Evolutionary conservation across 2,113 vertebrate species (phyloP).

Genomic region (Poicephalus meyeri): DNA sequence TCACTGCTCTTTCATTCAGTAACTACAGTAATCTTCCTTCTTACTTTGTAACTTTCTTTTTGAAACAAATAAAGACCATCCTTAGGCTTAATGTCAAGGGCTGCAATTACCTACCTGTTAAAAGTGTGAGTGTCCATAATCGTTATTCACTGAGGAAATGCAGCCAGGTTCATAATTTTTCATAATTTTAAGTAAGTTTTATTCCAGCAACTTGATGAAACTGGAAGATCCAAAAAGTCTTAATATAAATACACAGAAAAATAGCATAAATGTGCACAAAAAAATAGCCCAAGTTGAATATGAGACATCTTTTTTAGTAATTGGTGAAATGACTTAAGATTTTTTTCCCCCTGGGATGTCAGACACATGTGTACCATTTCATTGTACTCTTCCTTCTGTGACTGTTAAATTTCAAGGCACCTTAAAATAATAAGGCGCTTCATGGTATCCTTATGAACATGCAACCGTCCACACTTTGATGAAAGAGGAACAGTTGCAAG

Average conservation of each 20-base stretch:
- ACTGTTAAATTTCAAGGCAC: background rate
- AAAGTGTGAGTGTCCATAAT: accelerated
- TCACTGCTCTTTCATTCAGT: background rate
- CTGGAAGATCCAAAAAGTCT: background rate
- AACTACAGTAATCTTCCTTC: conserved; percentile 45
- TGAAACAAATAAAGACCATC: conserved; percentile 68
- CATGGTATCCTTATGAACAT: background rate
- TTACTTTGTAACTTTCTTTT: conserved; percentile 65
- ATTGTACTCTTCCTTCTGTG: background rate
- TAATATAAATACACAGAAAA: too few relatives aligned
- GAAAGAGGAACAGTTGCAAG: background rate
- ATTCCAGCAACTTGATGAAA: background rate
- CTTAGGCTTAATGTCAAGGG: conserved; percentile 39
- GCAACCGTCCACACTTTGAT: background rate
- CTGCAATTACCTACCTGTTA: accelerated
- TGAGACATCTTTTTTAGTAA: background rate
- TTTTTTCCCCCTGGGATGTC: background rate
- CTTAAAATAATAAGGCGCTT: background rate
- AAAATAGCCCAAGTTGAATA: background rate
- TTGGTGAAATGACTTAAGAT: background rate
- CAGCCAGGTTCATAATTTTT: background rate
- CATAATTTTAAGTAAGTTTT: conserved; percentile 20
- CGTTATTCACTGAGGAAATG: background rate
- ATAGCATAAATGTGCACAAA: background rate
- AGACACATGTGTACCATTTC: background rate